Conservation (phyloP, 2,113 vertebrate species). For the Rattus rattus region DNA sequence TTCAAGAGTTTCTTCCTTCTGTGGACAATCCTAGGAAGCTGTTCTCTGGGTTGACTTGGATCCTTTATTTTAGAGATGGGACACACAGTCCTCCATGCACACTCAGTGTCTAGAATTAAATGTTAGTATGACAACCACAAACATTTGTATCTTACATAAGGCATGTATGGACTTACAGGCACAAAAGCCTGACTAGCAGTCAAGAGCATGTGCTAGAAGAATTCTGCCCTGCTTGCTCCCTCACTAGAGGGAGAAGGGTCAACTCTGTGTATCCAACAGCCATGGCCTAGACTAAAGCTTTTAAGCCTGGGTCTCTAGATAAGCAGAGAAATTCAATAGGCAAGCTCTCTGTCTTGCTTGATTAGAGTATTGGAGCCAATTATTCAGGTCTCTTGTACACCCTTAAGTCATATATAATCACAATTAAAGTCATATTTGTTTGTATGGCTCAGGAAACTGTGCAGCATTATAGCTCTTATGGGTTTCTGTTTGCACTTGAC, state of each 20-base stretch:
- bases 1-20: conserved; percentile 14
- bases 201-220: background rate
- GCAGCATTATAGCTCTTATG: background rate
- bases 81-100: background rate
- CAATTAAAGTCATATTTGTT: conserved; percentile 34
- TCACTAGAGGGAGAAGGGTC: background rate
- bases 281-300: background rate
- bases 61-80: conserved; percentile 24
- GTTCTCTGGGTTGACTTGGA: conserved; percentile 1
- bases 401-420: conserved; percentile 30
- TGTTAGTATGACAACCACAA: background rate
- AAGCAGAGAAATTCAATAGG: background rate
- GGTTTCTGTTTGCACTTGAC: conserved; percentile 28
- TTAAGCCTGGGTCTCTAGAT: background rate
- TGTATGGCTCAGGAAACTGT: background rate
- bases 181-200: background rate
- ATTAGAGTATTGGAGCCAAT: background rate
- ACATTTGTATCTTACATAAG: background rate
- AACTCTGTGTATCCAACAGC: background rate
- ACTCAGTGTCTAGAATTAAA: background rate
- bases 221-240: background rate
- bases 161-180: background rate
- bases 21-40: background rate
- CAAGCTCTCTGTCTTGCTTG: conserved; percentile 1
- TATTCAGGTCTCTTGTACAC: background rate